Evolutionary conservation across 2,113 vertebrate genomes (phyloP).

Genomic region (Rhizomys pruinosus): DNA sequence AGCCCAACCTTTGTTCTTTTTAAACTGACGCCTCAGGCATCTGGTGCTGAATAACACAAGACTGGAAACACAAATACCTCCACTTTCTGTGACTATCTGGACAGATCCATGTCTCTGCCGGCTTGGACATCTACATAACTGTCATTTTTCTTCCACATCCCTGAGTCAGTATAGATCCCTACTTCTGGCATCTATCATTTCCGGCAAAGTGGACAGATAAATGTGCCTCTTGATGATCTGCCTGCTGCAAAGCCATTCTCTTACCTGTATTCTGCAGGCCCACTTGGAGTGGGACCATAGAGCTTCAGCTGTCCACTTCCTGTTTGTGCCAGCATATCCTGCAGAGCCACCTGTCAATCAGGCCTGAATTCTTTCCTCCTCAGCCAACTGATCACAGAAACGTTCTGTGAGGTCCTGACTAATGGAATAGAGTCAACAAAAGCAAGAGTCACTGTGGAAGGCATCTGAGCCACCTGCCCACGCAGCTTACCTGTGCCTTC

Average conservation of each 20-base stretch:
- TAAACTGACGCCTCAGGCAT: background rate
- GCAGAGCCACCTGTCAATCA: slow-evolving; percentile 28
- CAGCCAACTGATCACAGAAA: background rate
- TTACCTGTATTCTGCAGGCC: background rate
- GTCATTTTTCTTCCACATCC: background rate
- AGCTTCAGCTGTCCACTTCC: background rate
- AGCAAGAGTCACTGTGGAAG: background rate
- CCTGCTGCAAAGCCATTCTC: background rate
- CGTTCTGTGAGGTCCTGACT: background rate
- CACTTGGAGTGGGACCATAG: background rate
- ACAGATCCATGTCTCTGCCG: background rate
- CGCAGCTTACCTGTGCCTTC: background rate
- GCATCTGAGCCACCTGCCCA: background rate
- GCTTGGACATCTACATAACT: background rate
- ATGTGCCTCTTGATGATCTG: background rate
- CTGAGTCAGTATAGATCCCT: too few species aligned
- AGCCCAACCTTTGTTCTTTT: background rate
- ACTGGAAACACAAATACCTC: background rate
- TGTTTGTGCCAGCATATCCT: background rate
- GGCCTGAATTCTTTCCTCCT: background rate
- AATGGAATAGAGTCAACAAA: background rate
- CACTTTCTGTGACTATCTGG: background rate
- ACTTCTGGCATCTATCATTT: background rate
- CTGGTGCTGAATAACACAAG: background rate
- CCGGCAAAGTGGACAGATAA: background rate